Base-by-base conservation (phyloP, 2,797 vertebrate species). In the Anabas testudineus region DNA sequence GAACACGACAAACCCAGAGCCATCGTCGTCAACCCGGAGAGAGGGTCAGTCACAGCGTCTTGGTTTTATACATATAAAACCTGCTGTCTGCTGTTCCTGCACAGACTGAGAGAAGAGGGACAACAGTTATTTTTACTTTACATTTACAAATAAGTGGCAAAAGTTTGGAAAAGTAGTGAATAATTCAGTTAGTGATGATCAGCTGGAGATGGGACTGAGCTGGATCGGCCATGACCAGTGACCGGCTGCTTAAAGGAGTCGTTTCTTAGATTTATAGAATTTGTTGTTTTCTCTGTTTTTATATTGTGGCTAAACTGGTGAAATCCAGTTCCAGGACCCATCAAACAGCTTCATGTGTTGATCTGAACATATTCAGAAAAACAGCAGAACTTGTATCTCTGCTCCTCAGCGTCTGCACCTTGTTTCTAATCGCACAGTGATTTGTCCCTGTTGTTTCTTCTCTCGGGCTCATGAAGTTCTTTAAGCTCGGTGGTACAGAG, bases 21-120 rank as follows among this genome's bases (percentile, higher is more conserved):
- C 89, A 97, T 99, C 39, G 95, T 98, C 19, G 97, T 99, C 53
- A 99, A 98, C 88, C 97, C 98, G 0, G 98, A 99, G 91, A 93
- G 97, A 88, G 98, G 97, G 97, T 99, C 76, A 51, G 96, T 74
- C 39, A 41, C 41, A n/a, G 32, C 32, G 4, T 32, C 32, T n/a
- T n/a, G n/a, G n/a, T n/a, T n/a, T n/a, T n/a, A n/a, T n/a, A n/a
- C n/a, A n/a, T n/a, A n/a, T n/a, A n/a, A n/a, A n/a, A n/a, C n/a
- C n/a, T n/a, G n/a, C n/a, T n/a, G n/a, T n/a, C n/a, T n/a, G n/a
- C n/a, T n/a, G n/a, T n/a, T n/a, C n/a, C n/a, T n/a, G n/a, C n/a
- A n/a, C n/a, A n/a, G n/a, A n/a, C n/a, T n/a, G n/a, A n/a, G n/a
- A n/a, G n/a, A n/a, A n/a, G n/a, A n/a, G n/a, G n/a, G n/a, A n/a